Evolutionary conservation across 1,140 invertebrate genomes (phyloP).

Genomic region (Phthorimaea operculella): DNA sequence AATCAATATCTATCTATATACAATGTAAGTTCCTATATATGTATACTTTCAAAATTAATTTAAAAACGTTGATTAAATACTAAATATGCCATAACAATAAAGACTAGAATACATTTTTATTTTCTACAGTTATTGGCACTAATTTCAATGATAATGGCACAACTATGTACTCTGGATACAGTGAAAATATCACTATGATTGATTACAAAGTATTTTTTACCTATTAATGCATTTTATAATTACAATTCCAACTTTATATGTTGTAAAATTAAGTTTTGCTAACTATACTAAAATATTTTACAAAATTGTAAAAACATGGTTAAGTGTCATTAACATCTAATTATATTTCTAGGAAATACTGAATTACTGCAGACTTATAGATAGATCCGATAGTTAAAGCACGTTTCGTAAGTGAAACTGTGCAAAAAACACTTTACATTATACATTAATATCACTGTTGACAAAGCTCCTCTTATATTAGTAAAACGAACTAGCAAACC

Average conservation of each 20-base stretch:
- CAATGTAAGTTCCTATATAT: slow-evolving; percentile 36
- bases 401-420: slow-evolving; percentile 51
- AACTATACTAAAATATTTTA: slow-evolving; percentile 61
- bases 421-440: slow-evolving; percentile 42
- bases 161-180: slow-evolving; percentile 49
- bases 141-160: slow-evolving; percentile 61
- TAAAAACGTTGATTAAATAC: slow-evolving; percentile 63
- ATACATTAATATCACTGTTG: slow-evolving; percentile 50
- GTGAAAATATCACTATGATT: slow-evolving; percentile 29
- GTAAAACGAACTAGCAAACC: slow-evolving; percentile 29
- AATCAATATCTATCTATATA: slow-evolving; percentile 53
- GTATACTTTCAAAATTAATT: slow-evolving; percentile 55
- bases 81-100: slow-evolving; percentile 65
- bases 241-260: slow-evolving; percentile 25
- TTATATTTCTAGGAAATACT: slow-evolving; percentile 60
- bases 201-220: slow-evolving; percentile 11
- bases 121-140: slow-evolving; percentile 66
- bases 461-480: slow-evolving; percentile 40
- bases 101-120: slow-evolving; percentile 65
- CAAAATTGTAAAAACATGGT: slow-evolving; percentile 54
- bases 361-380: slow-evolving; percentile 47
- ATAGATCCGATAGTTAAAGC: slow-evolving; percentile 32
- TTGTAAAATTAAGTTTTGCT: slow-evolving; percentile 54
- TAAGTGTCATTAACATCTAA: slow-evolving; percentile 52
- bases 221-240: slow-evolving; percentile 24